Base-by-base conservation (phyloP, 2,888 invertebrate species). In the Cinara cedri region DNA sequence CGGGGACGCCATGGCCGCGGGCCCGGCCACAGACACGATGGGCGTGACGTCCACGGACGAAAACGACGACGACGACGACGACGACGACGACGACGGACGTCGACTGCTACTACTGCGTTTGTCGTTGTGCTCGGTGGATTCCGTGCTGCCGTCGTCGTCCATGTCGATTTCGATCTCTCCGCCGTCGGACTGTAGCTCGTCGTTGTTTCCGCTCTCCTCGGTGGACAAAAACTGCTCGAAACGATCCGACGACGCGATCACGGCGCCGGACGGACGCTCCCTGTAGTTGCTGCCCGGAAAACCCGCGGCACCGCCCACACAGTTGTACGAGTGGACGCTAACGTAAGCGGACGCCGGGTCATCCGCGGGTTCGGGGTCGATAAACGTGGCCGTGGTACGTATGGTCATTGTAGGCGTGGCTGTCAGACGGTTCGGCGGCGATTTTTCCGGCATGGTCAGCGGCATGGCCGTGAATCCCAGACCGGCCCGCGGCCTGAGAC, bases 241-340 rank as follows among this genome's bases (percentile, higher is more conserved):
- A 62, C 62, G 81, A 72, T 26, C 70, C 51, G 42, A 74, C 62
- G 80, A 81, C 76, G 57, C 81, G 81, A 24, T 46, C 46, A 34
- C 34, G 24, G 55, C 68, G 57, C 80, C 62, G 54, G 80, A 74
- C n/a, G 83, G 83, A n/a, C 82, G 82, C 84, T 94, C 94, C 0
- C 93, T 93, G 82, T 93, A n/a, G n/a, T n/a, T n/a, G n/a, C n/a
- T 93, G 0, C 94, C 94, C 84, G 93, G 93, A 0, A 94, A 93
- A 57, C 93, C 93, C 54, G 93, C 92, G 83, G 94, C 94, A 16
- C 93, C 92, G 42, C 66, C 68, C 21, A 60, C 78, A 84, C 94
- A 94, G 0, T 93, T 93, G 82, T 93, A 93, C 0, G 94, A 94
- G 84, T 94, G 94, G 0, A 94, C 93, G 63, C 93, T 93, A 51